Conservation (phyloP, 2,888 invertebrate species). For the Platypus cylindrus region DNA sequence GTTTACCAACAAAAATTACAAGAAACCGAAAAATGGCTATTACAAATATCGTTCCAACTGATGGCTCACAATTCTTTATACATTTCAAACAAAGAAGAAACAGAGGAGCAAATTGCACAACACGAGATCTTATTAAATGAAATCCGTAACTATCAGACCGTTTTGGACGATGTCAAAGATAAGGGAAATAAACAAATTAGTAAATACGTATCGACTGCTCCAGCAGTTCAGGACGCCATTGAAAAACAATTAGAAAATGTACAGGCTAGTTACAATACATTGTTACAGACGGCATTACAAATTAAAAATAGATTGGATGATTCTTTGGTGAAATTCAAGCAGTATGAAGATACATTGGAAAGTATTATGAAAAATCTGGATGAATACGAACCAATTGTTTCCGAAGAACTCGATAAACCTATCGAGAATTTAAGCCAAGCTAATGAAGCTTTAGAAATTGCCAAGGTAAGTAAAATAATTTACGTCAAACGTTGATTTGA, state of each 20-base stretch:
- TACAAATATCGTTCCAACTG: slow-evolving; percentile 87
- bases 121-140: slow-evolving; percentile 64
- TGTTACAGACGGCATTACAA: slow-evolving; percentile 79
- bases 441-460: slow-evolving; percentile 57
- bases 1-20: slow-evolving; percentile 81
- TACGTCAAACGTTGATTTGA: slow-evolving; percentile 4
- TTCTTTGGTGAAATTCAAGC: slow-evolving; percentile 82
- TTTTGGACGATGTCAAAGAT: slow-evolving; percentile 66
- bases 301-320: slow-evolving; percentile 80
- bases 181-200: slow-evolving; percentile 78
- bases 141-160: slow-evolving; percentile 71
- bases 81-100: slow-evolving; percentile 83
- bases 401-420: slow-evolving; percentile 58
- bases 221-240: slow-evolving; percentile 63
- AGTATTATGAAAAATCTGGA: slow-evolving; percentile 74
- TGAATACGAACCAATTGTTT: slow-evolving; percentile 63
- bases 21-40: slow-evolving; percentile 89
- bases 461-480: slow-evolving; percentile 44
- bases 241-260: slow-evolving; percentile 80
- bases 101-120: slow-evolving; percentile 80
- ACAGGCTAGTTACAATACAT: slow-evolving; percentile 83
- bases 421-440: slow-evolving; percentile 63
- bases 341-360: slow-evolving; percentile 82
- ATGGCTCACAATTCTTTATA: slow-evolving; percentile 94
- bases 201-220: slow-evolving; percentile 59